Conservation (phyloP, 2,888 invertebrate genomes). For the Hydroisotoma schaefferi region DNA sequence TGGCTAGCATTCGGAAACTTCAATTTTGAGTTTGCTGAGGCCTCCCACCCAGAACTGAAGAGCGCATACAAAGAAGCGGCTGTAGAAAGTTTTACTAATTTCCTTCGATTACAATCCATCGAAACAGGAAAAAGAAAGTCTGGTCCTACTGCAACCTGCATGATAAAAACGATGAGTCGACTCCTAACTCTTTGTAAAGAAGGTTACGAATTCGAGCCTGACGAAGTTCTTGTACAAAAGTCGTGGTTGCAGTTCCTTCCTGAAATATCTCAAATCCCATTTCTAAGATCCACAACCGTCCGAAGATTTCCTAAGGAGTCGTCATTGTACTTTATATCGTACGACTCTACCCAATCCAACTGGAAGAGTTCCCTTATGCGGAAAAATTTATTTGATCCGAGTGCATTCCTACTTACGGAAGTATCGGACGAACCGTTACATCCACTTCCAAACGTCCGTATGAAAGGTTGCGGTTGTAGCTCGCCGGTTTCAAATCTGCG, state of each 20-base stretch:
- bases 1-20: constrained; percentile 25
- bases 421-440: constrained; percentile 27
- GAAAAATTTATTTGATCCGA: constrained; percentile 30
- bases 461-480: background rate
- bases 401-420: constrained; percentile 24
- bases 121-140: background rate
- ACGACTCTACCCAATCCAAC: constrained; percentile 11
- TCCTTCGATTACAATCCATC: constrained; percentile 18
- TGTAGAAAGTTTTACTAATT: constrained; percentile 34
- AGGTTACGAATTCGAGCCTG: constrained; percentile 28
- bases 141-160: no score
- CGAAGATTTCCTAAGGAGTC: constrained; percentile 39
- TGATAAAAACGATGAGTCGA: constrained; percentile 25
- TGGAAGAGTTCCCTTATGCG: background rate
- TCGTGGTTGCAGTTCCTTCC: constrained; percentile 41
- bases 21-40: constrained; percentile 5
- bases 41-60: background rate
- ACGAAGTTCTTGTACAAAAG: constrained; percentile 23
- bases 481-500: no score
- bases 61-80: constrained; percentile 15
- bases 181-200: constrained; percentile 29
- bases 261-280: constrained; percentile 35
- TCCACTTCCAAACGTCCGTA: background rate
- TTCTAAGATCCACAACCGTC: constrained; percentile 27
- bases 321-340: constrained; percentile 31